A percentile compares a stretch with the other conserved stretches of the same genome.
Evolutionary conservation across 1,140 invertebrate genomes (phyloP).

Genomic region (Vanessa atalanta): DNA sequence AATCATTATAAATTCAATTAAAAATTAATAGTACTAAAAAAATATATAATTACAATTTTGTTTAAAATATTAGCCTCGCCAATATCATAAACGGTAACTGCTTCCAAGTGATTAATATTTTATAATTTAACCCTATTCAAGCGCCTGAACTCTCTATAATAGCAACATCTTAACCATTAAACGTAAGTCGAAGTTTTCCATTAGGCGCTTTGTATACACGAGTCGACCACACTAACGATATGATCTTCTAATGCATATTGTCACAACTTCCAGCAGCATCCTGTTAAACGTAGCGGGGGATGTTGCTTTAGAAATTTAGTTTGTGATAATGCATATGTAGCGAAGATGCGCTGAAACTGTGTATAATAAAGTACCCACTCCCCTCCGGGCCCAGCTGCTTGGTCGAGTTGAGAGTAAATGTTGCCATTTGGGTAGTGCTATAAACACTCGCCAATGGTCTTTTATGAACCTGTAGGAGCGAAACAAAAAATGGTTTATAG

Average conservation of each 20-base stretch:
- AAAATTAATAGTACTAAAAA: no score
- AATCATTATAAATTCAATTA: not conserved
- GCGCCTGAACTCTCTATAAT: conserved; percentile 44
- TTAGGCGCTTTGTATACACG: conserved; percentile 42
- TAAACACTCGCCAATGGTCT: conserved; percentile 44
- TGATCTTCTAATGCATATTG: conserved; percentile 53
- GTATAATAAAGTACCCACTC: conserved; percentile 37
- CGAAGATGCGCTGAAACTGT: conserved; percentile 28
- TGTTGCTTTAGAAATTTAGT: conserved; percentile 50
- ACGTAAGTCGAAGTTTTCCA: conserved; percentile 43
- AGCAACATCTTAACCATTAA: conserved; percentile 45
- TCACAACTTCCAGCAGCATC: conserved; percentile 42
- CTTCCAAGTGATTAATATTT: not conserved
- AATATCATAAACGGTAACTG: conserved; percentile 1
- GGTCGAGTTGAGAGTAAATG: conserved; percentile 51
- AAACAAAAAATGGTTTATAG: conserved; percentile 6
- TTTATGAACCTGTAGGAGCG: conserved; percentile 30
- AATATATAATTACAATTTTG: no score
- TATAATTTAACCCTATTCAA: not conserved
- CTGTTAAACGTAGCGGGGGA: conserved; percentile 34
- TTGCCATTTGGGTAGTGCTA: conserved; percentile 49
- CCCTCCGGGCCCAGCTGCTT: conserved; percentile 55
- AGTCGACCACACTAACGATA: conserved; percentile 47
- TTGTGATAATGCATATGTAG: conserved; percentile 43
- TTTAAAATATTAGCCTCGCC: no score